Evolutionary conservation across 2,888 invertebrate genomes (phyloP).

Genomic region (Sepiola atlantica): DNA sequence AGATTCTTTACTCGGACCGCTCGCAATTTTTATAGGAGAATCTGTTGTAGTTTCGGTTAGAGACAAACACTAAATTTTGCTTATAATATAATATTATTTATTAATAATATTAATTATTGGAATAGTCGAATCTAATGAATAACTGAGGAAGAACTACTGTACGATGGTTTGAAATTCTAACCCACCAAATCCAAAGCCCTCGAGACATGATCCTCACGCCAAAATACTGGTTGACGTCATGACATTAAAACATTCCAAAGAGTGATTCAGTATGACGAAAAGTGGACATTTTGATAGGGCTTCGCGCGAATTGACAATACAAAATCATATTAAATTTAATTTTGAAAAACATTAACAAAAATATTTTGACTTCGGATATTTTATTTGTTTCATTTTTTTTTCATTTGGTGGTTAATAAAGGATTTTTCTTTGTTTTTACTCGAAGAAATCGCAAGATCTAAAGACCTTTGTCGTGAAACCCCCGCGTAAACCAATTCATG

Average conservation of each 20-base stretch:
- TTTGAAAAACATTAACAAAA: not conserved
- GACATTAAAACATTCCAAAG: not conserved
- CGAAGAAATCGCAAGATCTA: not conserved
- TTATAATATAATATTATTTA: no score
- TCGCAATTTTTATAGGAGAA: no score
- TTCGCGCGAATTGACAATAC: not conserved
- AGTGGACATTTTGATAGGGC: not conserved
- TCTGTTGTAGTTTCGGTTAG: no score
- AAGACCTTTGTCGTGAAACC: not conserved
- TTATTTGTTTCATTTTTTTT: not conserved
- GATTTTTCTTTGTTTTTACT: not conserved
- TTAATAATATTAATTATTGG: not conserved
- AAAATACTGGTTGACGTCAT: slow-evolving; percentile 13
- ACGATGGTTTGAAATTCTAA: not conserved
- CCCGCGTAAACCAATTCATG: not conserved
- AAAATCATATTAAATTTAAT: not conserved
- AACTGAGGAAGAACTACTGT: not conserved
- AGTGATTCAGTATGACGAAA: not conserved
- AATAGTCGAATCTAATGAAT: not conserved
- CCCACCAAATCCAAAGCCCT: not conserved
- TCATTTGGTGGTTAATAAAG: not conserved
- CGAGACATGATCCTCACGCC: not conserved
- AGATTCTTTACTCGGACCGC: no score
- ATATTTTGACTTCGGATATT: not conserved
- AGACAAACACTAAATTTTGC: no score